phyloP scores from a whole-genome alignment of 2,113 vertebrate genomes.

The Xerus inauris region DNA sequence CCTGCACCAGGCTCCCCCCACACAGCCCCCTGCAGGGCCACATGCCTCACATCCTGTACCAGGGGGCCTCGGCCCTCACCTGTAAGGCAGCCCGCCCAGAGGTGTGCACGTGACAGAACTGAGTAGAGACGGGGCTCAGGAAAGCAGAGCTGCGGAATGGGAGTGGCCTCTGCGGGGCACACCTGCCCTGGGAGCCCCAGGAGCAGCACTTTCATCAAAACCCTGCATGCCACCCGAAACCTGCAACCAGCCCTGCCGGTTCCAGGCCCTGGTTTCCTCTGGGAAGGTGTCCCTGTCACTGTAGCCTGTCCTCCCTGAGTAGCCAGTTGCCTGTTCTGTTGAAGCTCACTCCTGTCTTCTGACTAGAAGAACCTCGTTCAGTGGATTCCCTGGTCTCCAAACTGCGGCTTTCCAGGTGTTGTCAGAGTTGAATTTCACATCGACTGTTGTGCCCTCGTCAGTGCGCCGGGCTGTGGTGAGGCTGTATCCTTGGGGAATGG shows the following conservation, averaged over 20 bases:
- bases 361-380: background rate
- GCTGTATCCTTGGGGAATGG: background rate
- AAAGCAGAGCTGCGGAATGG: too few relatives aligned
- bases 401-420: background rate
- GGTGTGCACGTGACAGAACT: accelerated
- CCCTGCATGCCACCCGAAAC: too few relatives aligned
- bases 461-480: accelerated
- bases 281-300: background rate
- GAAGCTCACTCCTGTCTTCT: background rate
- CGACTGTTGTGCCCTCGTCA: accelerated
- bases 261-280: background rate
- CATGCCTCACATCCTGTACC: background rate
- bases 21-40: background rate
- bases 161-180: too few relatives aligned
- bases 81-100: accelerated
- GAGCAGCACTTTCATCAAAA: too few relatives aligned
- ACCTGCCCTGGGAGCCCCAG: too few relatives aligned
- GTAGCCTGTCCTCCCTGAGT: accelerated
- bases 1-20: too few relatives aligned
- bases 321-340: background rate
- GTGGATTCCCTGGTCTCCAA: background rate
- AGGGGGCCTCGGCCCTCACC: accelerated
- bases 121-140: background rate
- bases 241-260: too few relatives aligned
- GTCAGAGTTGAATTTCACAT: background rate